Evolutionary conservation across 2,113 vertebrate genomes (phyloP).

Genomic region (Xenus cinereus): DNA sequence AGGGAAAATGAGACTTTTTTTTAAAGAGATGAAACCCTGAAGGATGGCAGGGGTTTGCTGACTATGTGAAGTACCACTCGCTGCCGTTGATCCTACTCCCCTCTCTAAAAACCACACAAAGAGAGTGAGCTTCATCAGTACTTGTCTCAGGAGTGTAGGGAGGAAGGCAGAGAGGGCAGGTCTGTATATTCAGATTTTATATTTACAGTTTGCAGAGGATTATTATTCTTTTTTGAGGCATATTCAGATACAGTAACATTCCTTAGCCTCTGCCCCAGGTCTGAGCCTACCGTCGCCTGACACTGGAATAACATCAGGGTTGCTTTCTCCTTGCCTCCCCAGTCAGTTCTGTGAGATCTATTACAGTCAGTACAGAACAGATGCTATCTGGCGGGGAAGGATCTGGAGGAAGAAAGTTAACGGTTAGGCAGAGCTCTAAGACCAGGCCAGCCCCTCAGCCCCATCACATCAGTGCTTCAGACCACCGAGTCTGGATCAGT

Average conservation of each 20-base stretch:
- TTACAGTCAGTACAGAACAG: background rate
- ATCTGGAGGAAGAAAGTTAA: background rate
- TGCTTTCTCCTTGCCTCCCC: background rate
- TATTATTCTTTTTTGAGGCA: background rate
- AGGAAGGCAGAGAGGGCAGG: background rate
- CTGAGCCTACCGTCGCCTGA: background rate
- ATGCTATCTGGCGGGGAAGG: background rate
- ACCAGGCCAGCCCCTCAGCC: background rate
- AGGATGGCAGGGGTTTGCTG: background rate
- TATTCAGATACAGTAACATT: background rate
- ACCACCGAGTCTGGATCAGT: background rate
- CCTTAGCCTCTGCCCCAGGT: background rate
- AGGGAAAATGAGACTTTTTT: background rate
- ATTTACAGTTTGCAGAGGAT: background rate
- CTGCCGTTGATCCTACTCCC: background rate
- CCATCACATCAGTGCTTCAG: background rate
- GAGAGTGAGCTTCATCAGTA: background rate
- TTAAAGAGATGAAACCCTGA: background rate
- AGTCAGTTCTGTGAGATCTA: background rate
- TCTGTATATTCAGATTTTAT: background rate
- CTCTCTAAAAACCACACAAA: background rate
- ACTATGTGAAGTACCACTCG: fast-evolving
- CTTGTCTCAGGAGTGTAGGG: background rate
- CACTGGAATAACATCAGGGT: background rate
- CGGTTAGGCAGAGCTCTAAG: background rate